Evolutionary conservation across 2,888 invertebrate species (phyloP).

Genomic region (Drosophila paracracens): DNA sequence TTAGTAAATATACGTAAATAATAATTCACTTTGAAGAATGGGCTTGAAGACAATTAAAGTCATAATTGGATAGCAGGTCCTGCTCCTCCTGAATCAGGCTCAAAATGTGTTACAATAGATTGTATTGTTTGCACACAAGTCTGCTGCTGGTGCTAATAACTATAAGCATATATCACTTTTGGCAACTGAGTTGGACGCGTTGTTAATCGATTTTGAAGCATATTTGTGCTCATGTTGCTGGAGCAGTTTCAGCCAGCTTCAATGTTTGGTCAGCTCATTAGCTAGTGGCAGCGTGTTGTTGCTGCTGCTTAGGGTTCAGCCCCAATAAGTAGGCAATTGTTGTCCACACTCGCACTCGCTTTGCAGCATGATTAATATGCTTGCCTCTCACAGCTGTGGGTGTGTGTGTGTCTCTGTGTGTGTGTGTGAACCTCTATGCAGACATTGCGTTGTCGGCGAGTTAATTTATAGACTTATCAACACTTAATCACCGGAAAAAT

Average conservation of each 20-base stretch:
- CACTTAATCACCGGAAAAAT: constrained; percentile 82
- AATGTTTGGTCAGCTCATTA: constrained; percentile 42
- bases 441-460: constrained; percentile 60
- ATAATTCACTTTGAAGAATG: neutral
- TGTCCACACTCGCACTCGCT: constrained; percentile 51
- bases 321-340: constrained; percentile 60
- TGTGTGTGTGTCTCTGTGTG: constrained; percentile 4
- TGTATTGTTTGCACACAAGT: neutral
- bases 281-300: constrained; percentile 23
- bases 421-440: constrained; percentile 11
- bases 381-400: constrained; percentile 9
- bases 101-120: neutral
- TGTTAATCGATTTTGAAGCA: constrained; percentile 31
- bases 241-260: neutral
- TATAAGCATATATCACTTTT: constrained; percentile 20
- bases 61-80: neutral
- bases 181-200: constrained; percentile 13
- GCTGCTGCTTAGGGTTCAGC: constrained; percentile 8
- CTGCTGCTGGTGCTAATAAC: neutral
- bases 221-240: constrained; percentile 8
- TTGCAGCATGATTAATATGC: constrained; percentile 72
- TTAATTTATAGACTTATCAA: constrained; percentile 79
- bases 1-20: neutral
- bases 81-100: neutral
- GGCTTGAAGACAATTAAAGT: neutral